Evolutionary conservation across 35 echinoderm and acorn worm species (phyloP).

Genomic region (Patiria miniata): DNA sequence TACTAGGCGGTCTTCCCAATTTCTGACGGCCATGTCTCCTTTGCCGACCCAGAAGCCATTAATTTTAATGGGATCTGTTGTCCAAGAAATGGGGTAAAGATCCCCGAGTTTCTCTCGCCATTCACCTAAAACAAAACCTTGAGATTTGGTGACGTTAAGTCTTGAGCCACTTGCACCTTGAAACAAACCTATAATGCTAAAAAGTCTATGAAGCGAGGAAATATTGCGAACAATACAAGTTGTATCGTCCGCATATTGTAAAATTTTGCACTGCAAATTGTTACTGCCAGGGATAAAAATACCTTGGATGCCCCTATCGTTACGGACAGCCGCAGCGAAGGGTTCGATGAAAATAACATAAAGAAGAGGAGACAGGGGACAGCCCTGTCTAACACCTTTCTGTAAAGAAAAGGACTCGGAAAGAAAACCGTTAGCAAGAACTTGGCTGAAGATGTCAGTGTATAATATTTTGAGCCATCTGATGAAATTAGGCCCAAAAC

Average conservation of each 20-base stretch:
- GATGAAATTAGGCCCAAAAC: conserved; percentile 39
- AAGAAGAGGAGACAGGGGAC: conserved; percentile 33
- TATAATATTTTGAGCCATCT: conserved; percentile 44
- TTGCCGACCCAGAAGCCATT: neutral
- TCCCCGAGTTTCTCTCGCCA: neutral
- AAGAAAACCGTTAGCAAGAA: neutral
- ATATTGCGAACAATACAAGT: neutral
- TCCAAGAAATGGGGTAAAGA: neutral
- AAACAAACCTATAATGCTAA: neutral
- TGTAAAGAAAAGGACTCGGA: neutral
- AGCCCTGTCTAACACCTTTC: conserved; percentile 40
- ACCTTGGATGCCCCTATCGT: neutral
- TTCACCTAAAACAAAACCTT: neutral
- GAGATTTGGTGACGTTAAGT: neutral
- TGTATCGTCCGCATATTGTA: neutral
- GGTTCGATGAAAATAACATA: conserved; percentile 45
- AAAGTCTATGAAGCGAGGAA: neutral
- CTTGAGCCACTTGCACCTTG: neutral
- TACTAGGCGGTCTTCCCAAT: neutral
- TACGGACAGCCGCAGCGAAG: neutral
- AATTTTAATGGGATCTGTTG: neutral
- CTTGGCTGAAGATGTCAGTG: conserved; percentile 9
- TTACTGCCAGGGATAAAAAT: neutral
- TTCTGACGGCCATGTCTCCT: neutral
- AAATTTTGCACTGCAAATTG: neutral